Percentiles rank a stretch among this genome's conserved stretches.
Evolutionary conservation across 2,888 invertebrate species (phyloP).

Genomic region (Notodonta dromedarius): DNA sequence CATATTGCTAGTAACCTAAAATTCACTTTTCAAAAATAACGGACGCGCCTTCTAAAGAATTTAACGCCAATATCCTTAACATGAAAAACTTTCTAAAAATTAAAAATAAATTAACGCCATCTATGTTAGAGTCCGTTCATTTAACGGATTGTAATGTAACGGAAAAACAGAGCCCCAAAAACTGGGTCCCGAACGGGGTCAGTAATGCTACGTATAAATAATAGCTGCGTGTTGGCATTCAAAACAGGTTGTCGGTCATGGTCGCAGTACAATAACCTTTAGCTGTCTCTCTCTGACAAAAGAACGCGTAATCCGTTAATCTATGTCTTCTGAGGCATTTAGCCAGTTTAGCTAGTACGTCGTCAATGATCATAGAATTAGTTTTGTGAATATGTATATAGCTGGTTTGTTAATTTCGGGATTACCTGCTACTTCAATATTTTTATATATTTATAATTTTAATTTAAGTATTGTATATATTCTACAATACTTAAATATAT

Average conservation of each 20-base stretch:
- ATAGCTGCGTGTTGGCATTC: slow-evolving; percentile 17
- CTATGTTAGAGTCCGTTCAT: not conserved
- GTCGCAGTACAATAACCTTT: slow-evolving; percentile 52
- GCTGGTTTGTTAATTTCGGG: too few species aligned
- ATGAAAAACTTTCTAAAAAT: slow-evolving; percentile 5
- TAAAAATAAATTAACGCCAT: slow-evolving; percentile 15
- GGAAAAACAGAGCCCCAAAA: slow-evolving; percentile 38
- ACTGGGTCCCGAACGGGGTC: slow-evolving; percentile 54
- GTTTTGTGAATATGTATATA: too few species aligned
- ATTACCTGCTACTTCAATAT: too few species aligned
- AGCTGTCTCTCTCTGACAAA: slow-evolving; percentile 22
- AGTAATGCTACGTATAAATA: slow-evolving; percentile 45
- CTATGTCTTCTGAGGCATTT: not conserved
- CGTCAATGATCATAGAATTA: not conserved
- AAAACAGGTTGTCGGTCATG: slow-evolving; percentile 52
- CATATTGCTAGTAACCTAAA: too few species aligned
- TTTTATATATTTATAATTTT: too few species aligned
- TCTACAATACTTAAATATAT: too few species aligned
- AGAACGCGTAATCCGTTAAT: slow-evolving; percentile 5
- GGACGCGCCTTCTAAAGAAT: not conserved
- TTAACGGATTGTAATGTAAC: slow-evolving; percentile 11
- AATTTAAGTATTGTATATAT: too few species aligned
- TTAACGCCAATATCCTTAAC: slow-evolving; percentile 3
- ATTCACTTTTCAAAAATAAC: slow-evolving; percentile 11
- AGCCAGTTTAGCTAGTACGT: not conserved